phyloP scores from a whole-genome alignment of 2,113 vertebrate genomes.

The Cavia aperea region DNA sequence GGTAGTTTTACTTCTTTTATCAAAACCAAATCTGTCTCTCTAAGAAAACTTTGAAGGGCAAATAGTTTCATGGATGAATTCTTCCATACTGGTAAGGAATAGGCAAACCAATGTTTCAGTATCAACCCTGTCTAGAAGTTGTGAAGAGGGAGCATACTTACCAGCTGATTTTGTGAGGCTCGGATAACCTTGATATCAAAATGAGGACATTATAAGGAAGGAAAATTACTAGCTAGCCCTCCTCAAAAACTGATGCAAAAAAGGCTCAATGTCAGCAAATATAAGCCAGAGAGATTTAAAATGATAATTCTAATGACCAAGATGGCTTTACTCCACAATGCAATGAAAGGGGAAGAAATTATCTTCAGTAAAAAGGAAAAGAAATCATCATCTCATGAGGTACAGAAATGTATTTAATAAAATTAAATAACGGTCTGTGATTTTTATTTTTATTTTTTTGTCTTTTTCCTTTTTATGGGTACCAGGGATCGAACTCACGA shows the following conservation, averaged over 20 bases:
- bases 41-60: not conserved
- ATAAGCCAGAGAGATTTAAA: not conserved
- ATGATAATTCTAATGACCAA: not conserved
- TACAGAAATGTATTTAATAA: not conserved
- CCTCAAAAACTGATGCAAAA: not conserved
- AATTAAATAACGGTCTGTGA: not conserved
- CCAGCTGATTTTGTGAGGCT: not conserved
- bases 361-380: not conserved
- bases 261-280: not conserved
- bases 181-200: not conserved
- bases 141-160: not conserved
- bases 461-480: too few relatives aligned
- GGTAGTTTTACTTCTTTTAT: not conserved
- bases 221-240: not conserved
- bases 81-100: not conserved
- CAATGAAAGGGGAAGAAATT: not conserved
- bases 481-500: too few relatives aligned
- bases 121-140: not conserved
- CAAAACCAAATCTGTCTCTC: not conserved
- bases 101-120: not conserved
- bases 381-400: not conserved
- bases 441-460: not conserved
- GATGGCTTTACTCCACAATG: not conserved
- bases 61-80: not conserved
- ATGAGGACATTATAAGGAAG: not conserved